Evolutionary conservation across 2,888 invertebrate species (phyloP).

Genomic region (Oeneis ivallda): DNA sequence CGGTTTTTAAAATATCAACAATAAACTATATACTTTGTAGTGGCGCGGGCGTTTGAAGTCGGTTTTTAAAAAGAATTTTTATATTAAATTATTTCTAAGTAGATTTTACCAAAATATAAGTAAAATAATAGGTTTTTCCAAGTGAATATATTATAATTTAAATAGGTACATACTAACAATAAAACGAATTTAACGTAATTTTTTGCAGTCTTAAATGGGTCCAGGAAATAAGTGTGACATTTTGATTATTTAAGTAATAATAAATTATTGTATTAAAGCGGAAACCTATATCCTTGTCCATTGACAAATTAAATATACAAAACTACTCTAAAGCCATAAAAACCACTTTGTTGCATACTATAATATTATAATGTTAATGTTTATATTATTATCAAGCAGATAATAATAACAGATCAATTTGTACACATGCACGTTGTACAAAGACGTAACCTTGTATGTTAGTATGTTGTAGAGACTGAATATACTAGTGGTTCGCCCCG

Average conservation of each 20-base stretch:
- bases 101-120: no score
- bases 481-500: constrained; percentile 4
- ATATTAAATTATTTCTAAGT: no score
- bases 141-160: no score
- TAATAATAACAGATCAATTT: constrained; percentile 12
- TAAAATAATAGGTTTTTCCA: no score
- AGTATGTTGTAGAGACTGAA: constrained; percentile 13
- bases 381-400: neutral
- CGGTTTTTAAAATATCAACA: no score
- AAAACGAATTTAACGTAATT: neutral
- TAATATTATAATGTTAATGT: constrained; percentile 1
- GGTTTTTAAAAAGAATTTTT: no score
- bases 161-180: neutral
- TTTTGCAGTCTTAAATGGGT: neutral
- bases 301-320: neutral
- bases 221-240: neutral
- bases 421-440: neutral
- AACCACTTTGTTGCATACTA: constrained; percentile 8
- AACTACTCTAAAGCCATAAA: neutral
- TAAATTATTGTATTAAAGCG: neutral
- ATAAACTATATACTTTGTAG: no score
- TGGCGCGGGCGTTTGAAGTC: no score
- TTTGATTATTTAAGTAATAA: neutral
- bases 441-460: constrained; percentile 11
- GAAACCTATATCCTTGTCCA: constrained; percentile 1